phyloP scores from a whole-genome alignment of 2,888 invertebrate genomes.

The Liodrosophila aerea region DNA sequence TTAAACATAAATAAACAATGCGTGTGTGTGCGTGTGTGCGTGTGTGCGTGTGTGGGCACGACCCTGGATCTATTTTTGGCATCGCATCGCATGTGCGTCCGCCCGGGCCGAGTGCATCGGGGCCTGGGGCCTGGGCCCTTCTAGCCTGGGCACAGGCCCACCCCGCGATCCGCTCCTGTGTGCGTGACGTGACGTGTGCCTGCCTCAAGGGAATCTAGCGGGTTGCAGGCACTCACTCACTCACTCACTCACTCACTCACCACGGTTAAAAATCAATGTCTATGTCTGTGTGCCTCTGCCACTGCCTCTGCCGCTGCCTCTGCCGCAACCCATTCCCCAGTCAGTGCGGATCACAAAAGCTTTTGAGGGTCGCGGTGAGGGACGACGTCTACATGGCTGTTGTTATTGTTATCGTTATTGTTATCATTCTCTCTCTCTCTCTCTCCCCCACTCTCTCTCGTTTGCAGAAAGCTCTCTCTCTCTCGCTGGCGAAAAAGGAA shows the following conservation, averaged over 20 bases:
- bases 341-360: slow-evolving; percentile 37
- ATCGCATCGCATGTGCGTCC: not conserved
- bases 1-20: too few relatives aligned
- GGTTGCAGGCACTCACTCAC: not conserved
- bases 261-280: slow-evolving; percentile 61
- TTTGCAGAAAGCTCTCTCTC: slow-evolving; percentile 3
- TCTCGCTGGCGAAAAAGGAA: slow-evolving; percentile 40
- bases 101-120: not conserved
- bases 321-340: too few relatives aligned
- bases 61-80: slow-evolving; percentile 5
- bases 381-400: slow-evolving; percentile 35
- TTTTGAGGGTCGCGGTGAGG: slow-evolving; percentile 77
- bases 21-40: too few relatives aligned
- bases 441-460: too few relatives aligned
- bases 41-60: too few relatives aligned
- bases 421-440: not conserved
- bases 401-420: slow-evolving; percentile 17
- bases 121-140: not conserved
- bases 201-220: slow-evolving; percentile 9
- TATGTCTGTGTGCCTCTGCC: slow-evolving; percentile 56
- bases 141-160: not conserved
- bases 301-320: too few relatives aligned
- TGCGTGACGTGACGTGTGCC: too few relatives aligned
- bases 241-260: not conserved
- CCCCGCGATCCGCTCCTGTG: not conserved